A percentile compares a stretch with the other conserved stretches of the same genome.
These are phyloP conservation scores for Drosophila anceps DNA, from an alignment of 2,888 invertebrate species.

Conservation along the genomic window DNA sequence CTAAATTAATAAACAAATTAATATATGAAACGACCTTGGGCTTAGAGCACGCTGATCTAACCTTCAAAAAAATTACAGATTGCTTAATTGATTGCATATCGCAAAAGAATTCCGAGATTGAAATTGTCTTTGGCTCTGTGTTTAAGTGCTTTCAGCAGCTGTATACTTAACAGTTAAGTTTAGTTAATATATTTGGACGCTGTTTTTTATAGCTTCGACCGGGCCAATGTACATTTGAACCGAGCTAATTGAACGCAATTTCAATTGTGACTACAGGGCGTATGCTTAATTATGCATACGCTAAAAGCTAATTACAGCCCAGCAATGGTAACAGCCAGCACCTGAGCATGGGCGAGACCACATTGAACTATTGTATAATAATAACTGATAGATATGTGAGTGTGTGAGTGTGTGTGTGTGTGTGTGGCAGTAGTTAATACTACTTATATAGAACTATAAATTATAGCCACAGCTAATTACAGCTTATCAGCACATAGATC, in stretches of 20 bases:
- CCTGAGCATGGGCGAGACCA: constrained; percentile 38
- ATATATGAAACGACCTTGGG: constrained; percentile 44
- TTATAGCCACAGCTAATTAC: constrained; percentile 62
- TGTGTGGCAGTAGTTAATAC: constrained; percentile 4
- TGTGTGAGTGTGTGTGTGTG: neutral
- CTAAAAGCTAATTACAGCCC: constrained; percentile 63
- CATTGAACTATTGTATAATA: constrained; percentile 43
- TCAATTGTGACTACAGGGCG: constrained; percentile 65
- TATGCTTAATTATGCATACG: constrained; percentile 78
- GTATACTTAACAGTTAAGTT: constrained; percentile 41
- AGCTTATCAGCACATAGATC: constrained; percentile 56
- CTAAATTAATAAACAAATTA: constrained; percentile 24
- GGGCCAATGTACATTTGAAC: constrained; percentile 50
- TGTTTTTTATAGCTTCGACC: constrained; percentile 40
- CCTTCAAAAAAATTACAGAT: constrained; percentile 60
- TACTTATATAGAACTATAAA: constrained; percentile 25
- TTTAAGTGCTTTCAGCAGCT: constrained; percentile 33
- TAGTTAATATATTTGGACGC: constrained; percentile 59
- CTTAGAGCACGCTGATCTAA: constrained; percentile 10
- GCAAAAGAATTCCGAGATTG: constrained; percentile 54
- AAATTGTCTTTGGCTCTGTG: constrained; percentile 38
- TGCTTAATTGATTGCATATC: constrained; percentile 61
- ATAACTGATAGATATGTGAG: constrained; percentile 13
- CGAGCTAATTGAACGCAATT: constrained; percentile 58
- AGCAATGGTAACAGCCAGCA: constrained; percentile 43